Evolutionary conservation across 2,888 invertebrate species (phyloP), one percentile per base, ranked within the genome.

Genomic region (Erpobdella octoculata): DNA sequence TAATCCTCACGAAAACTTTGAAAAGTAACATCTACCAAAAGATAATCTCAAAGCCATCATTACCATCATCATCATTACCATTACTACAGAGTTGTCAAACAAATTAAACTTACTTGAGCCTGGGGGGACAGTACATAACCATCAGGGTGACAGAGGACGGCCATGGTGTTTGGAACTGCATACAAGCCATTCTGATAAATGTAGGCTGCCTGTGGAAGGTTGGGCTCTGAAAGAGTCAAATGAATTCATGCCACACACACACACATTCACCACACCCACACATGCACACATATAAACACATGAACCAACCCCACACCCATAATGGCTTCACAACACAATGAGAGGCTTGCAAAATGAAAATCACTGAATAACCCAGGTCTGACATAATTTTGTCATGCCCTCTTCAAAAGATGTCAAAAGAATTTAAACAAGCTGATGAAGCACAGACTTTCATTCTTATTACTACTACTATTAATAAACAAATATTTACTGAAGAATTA

Each of bases 61-160:
- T 15, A 41, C 59, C 12, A 12, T 25, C 21, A 25, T 9, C 9
- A 9, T 9, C 21, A 9, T 21, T 21, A 21, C 12, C 9, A 59
- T 25, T n/a, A n/a, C 59, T n/a, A 25, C 59, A n/a, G 12, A 12
- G 9, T 9, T 9, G 9, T n/a, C n/a, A n/a, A n/a, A n/a, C n/a
- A n/a, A n/a, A n/a, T n/a, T 18, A 33, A 28, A 8, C 46, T 64
- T 33, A 71, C 71, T 28, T 71, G 71, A 65, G 71, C 58, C 71
- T 71, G 71, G 6, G 71, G 67, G 12, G 71, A 67, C 46, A 71
- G 59, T 21, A 71, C 37, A 53, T 71, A 71, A n/a, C 71, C 71
- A 25, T 71, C 71, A 35, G 71, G 71, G 35, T 66, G 66, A 31
- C 67, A 71, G 59, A 71, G 53, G 25, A 62, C 59, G n/a, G n/a